Percentiles rank a stretch among this genome's conserved stretches.
These are phyloP conservation scores for Origma solitaria DNA, from an alignment of 2,113 vertebrate genomes.

Conservation along the genomic window DNA sequence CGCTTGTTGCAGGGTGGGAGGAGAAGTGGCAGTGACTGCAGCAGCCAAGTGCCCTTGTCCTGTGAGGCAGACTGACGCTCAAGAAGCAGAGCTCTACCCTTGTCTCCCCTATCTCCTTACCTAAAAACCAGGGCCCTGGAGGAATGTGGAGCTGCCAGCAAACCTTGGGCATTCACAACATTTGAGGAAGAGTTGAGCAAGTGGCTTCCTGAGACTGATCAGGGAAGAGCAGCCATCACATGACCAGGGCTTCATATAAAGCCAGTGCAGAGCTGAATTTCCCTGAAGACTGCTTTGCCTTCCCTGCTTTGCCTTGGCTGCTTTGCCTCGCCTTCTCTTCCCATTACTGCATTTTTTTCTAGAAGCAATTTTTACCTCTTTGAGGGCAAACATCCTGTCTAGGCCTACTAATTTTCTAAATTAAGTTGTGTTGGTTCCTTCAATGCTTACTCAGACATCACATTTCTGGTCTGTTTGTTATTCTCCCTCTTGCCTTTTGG, in stretches of 20 bases:
- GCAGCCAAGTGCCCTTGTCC: background rate
- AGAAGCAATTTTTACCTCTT: background rate
- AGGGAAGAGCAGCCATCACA: background rate
- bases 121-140: background rate
- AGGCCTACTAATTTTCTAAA: background rate
- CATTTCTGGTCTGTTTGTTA: background rate
- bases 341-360: background rate
- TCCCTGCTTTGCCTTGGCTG: background rate
- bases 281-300: background rate
- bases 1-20: background rate
- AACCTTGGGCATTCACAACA: background rate
- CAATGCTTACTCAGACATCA: background rate
- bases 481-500: background rate
- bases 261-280: background rate
- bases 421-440: background rate
- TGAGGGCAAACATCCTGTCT: background rate
- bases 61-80: background rate
- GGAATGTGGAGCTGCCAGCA: background rate
- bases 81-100: background rate
- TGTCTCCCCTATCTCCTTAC: rapidly evolving
- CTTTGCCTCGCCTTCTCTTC: background rate
- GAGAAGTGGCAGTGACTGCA: background rate
- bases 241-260: background rate
- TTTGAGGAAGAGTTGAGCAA: background rate
- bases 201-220: background rate